phyloP scores from a whole-genome alignment of 1,140 invertebrate genomes.

The Drosophila mayri region DNA sequence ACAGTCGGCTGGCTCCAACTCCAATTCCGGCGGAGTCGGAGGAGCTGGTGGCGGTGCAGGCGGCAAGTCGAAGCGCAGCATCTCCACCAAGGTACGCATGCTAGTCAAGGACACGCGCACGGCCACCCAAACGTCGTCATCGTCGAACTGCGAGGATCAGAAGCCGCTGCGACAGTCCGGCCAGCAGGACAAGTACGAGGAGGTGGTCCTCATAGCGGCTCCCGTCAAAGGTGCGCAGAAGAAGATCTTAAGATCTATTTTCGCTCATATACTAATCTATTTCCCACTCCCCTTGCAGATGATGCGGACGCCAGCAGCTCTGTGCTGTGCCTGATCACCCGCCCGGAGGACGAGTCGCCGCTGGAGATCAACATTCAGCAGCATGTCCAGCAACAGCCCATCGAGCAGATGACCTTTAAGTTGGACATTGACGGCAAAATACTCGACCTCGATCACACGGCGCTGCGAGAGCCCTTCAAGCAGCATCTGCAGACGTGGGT shows the following conservation, averaged over 20 bases:
- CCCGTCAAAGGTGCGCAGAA: conserved; percentile 84
- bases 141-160: conserved; percentile 87
- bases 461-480: conserved; percentile 88
- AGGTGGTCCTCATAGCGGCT: conserved; percentile 86
- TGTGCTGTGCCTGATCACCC: conserved; percentile 91
- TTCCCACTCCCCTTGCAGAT: conserved; percentile 87
- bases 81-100: conserved; percentile 87
- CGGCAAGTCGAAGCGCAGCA: conserved; percentile 73
- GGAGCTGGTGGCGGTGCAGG: not conserved
- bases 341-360: conserved; percentile 91
- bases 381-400: conserved; percentile 86
- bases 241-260: not conserved
- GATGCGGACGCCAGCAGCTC: conserved; percentile 87
- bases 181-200: conserved; percentile 83
- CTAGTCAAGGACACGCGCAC: conserved; percentile 91
- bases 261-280: conserved; percentile 35
- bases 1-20: conserved; percentile 73
- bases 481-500: conserved; percentile 89
- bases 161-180: conserved; percentile 88
- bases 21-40: conserved; percentile 40
- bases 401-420: conserved; percentile 97
- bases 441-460: conserved; percentile 90
- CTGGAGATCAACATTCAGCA: conserved; percentile 87
- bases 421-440: conserved; percentile 94
- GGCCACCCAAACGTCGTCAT: conserved; percentile 78